phyloP scores from a whole-genome alignment of 2,888 invertebrate genomes.

The Pyrochroa serraticornis region DNA sequence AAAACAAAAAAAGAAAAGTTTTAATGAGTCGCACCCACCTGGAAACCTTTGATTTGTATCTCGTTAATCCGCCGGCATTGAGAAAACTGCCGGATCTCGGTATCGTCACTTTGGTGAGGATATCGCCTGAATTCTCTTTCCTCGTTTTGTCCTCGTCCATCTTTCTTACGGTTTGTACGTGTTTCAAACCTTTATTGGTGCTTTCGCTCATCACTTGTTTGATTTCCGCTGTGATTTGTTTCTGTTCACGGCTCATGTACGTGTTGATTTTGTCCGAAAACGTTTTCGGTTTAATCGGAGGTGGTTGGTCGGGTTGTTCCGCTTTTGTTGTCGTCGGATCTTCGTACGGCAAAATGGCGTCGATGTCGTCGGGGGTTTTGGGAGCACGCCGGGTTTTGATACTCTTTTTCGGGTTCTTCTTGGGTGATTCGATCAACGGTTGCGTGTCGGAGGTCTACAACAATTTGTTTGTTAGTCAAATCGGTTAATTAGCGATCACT shows the following conservation, averaged over 20 bases:
- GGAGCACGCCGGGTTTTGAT: constrained; percentile 64
- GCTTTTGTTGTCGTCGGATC: constrained; percentile 40
- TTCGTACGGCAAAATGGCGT: constrained; percentile 56
- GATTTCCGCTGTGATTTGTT: constrained; percentile 59
- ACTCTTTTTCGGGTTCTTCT: constrained; percentile 64
- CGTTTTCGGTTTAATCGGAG: constrained; percentile 64
- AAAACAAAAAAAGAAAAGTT: neutral
- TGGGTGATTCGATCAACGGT: constrained; percentile 57
- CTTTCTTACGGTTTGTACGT: constrained; percentile 57
- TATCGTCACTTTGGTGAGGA: constrained; percentile 84
- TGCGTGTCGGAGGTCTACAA: constrained; percentile 50
- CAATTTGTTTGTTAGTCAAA: neutral
- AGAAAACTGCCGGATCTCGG: constrained; percentile 86
- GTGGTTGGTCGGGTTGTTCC: constrained; percentile 51
- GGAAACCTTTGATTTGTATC: constrained; percentile 74
- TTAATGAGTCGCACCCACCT: constrained; percentile 59
- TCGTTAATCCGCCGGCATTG: constrained; percentile 77
- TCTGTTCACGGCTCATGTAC: constrained; percentile 58
- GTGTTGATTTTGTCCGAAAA: constrained; percentile 62
- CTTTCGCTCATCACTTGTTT: constrained; percentile 56
- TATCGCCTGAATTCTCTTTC: constrained; percentile 74
- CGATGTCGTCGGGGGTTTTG: constrained; percentile 58
- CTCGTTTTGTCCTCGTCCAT: constrained; percentile 51
- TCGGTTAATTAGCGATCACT: neutral
- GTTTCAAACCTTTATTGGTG: constrained; percentile 55